Evolutionary conservation across 2,113 vertebrate genomes (phyloP), one percentile per base, ranked within the genome.

Genomic region (Tetraodon nigroviridis): DNA sequence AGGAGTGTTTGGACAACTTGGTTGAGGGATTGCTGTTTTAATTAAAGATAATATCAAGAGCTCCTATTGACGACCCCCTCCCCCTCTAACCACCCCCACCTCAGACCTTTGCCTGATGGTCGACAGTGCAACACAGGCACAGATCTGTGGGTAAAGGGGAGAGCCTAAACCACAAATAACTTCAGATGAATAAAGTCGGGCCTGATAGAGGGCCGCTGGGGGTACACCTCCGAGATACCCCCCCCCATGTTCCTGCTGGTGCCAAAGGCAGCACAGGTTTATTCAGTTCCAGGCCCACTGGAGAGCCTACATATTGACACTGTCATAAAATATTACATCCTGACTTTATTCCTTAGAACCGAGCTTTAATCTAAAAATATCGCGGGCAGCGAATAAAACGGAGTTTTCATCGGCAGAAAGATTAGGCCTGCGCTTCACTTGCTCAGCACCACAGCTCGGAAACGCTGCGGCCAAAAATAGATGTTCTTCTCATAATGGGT

Each of bases 361-460:
- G 20, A n/a, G 65, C 90, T 92, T 92, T 92, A 84, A 91, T 91
- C 91, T 91, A 92, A 90, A 91, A 90, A 92, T 91, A 92, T 66
- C 75, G 69, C 6, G 59, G 67, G 84, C 83, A 89, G 67, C 58
- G 76, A 89, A 89, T 89, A 86, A 90, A 89, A 89, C 81, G 58
- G 57, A 80, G 81, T 81, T 86, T 88, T 84, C 78, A 81, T 70
- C 73, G 20, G 74, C 75, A 81, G 84, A 82, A 79, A 83, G 79
- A 85, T 81, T 5, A 69, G 78, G 59, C 71, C 76, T 62, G 74
- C 62, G 72, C 85, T 86, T 71, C 80, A 83, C 75, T 86, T 50
- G 1, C 78, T 76, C 80, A 88, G 82, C 82, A 17, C 78, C 80
- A 69, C 58, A 52, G 64, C 84, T 87, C 78, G 89, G 87, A 91